Evolutionary conservation across 53 echinoderm and acorn worm species (phyloP).

Genomic region (Antedon mediterranea): DNA sequence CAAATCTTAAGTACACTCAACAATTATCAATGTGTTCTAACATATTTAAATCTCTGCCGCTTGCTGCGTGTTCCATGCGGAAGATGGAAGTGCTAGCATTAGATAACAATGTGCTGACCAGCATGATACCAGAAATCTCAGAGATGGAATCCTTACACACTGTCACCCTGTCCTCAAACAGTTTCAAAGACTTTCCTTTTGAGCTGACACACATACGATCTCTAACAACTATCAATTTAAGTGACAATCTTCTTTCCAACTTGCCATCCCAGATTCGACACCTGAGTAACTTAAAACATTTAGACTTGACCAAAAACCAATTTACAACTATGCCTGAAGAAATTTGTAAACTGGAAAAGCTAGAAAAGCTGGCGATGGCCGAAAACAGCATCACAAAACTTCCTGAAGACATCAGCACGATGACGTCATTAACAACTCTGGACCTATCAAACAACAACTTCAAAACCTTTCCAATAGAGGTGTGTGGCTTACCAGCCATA

Average conservation of each 20-base stretch:
- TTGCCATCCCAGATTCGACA: constrained; percentile 43
- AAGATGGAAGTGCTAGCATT: background rate
- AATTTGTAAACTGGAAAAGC: constrained; percentile 37
- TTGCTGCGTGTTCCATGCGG: background rate
- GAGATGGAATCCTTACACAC: constrained; percentile 47
- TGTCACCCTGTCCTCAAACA: constrained; percentile 51
- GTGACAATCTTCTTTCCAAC: constrained; percentile 30
- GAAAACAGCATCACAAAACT: constrained; percentile 48
- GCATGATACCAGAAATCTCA: constrained; percentile 56
- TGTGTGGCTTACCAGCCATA: constrained; percentile 51
- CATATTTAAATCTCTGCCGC: background rate
- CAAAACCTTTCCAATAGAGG: constrained; percentile 40
- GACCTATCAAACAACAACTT: constrained; percentile 66
- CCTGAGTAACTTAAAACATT: constrained; percentile 32
- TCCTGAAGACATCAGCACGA: constrained; percentile 47
- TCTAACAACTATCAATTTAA: constrained; percentile 44
- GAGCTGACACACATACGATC: constrained; percentile 51
- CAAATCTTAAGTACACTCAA: constrained; percentile 38
- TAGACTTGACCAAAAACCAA: constrained; percentile 45
- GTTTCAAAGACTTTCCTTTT: constrained; percentile 36
- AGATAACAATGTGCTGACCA: constrained; percentile 41
- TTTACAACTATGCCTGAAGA: constrained; percentile 55
- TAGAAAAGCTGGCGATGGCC: constrained; percentile 48
- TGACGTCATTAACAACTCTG: constrained; percentile 40
- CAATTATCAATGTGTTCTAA: constrained; percentile 3